phyloP scores from a whole-genome alignment of 2,888 invertebrate genomes.

The Pycnomerus fuliginosus region DNA sequence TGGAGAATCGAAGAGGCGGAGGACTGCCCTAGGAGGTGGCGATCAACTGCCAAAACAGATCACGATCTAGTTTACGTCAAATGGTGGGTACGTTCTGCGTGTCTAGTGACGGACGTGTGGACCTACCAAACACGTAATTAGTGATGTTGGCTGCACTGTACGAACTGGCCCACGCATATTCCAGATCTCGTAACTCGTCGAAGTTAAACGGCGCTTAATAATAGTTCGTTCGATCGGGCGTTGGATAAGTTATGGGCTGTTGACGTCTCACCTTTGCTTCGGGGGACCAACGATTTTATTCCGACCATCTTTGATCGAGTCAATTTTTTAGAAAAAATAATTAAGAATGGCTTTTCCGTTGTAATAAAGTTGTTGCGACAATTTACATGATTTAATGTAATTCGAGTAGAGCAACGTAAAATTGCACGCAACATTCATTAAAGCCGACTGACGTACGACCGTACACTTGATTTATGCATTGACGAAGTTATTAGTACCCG shows the following conservation, averaged over 20 bases:
- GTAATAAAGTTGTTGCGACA: slow-evolving; percentile 18
- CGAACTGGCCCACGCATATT: slow-evolving; percentile 10
- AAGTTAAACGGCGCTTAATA: slow-evolving; percentile 16
- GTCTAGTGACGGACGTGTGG: slow-evolving; percentile 16
- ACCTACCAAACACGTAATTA: slow-evolving; percentile 19
- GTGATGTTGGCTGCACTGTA: slow-evolving; percentile 4
- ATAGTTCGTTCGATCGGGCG: slow-evolving; percentile 10
- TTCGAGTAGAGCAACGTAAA: slow-evolving; percentile 12
- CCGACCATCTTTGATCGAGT: too few relatives aligned
- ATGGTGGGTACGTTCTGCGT: too few relatives aligned
- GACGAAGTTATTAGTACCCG: background rate
- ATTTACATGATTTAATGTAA: slow-evolving; percentile 23
- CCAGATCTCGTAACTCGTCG: slow-evolving; percentile 7
- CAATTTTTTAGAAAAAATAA: too few relatives aligned
- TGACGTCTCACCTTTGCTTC: slow-evolving; percentile 15
- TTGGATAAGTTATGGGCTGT: slow-evolving; percentile 21
- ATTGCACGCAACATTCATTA: slow-evolving; percentile 21
- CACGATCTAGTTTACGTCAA: slow-evolving; percentile 5
- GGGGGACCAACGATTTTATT: slow-evolving; percentile 10
- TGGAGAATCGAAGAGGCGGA: slow-evolving; percentile 2
- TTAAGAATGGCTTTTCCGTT: too few relatives aligned
- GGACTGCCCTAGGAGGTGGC: slow-evolving; percentile 12
- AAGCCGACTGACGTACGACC: slow-evolving; percentile 22
- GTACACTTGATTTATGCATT: slow-evolving; percentile 2
- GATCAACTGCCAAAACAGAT: slow-evolving; percentile 20